Base-by-base conservation (phyloP, 2,797 vertebrate genomes). In the Nannoperca australis region DNA sequence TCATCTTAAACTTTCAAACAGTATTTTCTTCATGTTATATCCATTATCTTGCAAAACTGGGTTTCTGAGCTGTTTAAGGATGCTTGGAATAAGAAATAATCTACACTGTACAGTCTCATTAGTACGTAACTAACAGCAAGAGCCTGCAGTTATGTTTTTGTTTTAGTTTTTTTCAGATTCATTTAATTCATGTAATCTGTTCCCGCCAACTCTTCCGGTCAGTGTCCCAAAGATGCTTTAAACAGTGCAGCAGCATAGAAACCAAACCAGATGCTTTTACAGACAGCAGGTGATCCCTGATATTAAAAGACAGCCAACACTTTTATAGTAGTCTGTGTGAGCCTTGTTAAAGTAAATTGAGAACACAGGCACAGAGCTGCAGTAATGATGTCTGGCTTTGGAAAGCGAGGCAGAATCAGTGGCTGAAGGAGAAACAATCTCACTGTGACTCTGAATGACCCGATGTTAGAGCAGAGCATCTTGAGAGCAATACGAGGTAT, bases 311-410 rank as follows among this genome's bases (percentile, higher is more conserved):
- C 71, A 79, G 30, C 15, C 70, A 51, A 20, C 72, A 30, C 22
- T 83, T 82, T 79, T 85, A 80, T 63, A 40, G 65, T 70, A 63
- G 53, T 15, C 74, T 60, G 58, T 76, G 78, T 78, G 79, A 73
- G 79, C 34, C 84, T 88, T 85, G 86, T 91, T 86, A 79, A 80
- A 60, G 80, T 70, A 85, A 88, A 93, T 82, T 56, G 83, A 78
- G 81, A 87, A 70, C 76, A 78, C 76, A 65, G 68, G 77, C 68
- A 22, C 75, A 76, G 54, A 78, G 88, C 78, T 79, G 82, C 73
- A 62, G 80, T 87, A 87, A 92, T 75, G 76, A 71, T 9, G 47
- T 61, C 77, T 75, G 54, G 70, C 71, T 88, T 42, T 77, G 72
- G 79, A 68, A 83, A 78, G 65, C 56, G 20, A 32, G 27, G 47